phyloP scores from a whole-genome alignment of 92 coral and sea anemone genomes.

The Isaurus tuberculatus region DNA sequence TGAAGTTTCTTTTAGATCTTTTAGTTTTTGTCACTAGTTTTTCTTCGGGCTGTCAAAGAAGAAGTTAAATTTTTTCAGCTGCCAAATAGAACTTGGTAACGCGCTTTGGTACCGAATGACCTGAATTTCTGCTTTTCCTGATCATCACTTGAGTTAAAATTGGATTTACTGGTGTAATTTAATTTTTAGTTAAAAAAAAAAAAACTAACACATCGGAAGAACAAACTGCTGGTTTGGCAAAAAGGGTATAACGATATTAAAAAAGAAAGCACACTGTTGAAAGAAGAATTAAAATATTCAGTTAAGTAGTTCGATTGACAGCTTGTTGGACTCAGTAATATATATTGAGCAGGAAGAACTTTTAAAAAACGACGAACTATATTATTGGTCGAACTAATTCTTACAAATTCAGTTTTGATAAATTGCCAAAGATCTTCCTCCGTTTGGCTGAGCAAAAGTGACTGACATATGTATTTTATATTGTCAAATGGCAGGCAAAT shows the following conservation, averaged over 20 bases:
- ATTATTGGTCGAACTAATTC: background rate
- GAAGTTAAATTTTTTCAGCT: slow-evolving; percentile 29
- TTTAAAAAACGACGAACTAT: background rate
- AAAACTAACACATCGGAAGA: background rate
- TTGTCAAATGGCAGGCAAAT: slow-evolving; percentile 30
- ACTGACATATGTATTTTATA: slow-evolving; percentile 14
- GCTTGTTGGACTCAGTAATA: background rate
- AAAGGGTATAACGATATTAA: background rate
- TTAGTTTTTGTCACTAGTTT: slow-evolving; percentile 16
- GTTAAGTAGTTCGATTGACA: background rate
- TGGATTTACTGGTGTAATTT: background rate
- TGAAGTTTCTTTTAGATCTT: slow-evolving; percentile 34
- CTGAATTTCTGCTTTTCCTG: background rate
- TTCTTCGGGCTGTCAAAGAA: background rate
- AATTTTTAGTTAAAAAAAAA: background rate
- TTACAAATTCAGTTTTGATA: background rate
- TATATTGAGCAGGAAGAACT: background rate
- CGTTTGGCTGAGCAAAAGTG: slow-evolving; percentile 4
- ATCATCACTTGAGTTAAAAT: background rate
- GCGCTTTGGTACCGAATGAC: background rate
- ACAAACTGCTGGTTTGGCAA: background rate
- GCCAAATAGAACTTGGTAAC: slow-evolving; percentile 23
- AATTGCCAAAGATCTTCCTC: slow-evolving; percentile 8
- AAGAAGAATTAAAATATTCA: background rate
- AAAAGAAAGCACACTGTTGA: background rate